Conservation (phyloP, 2,113 vertebrate species). For the Caracal caracal region DNA sequence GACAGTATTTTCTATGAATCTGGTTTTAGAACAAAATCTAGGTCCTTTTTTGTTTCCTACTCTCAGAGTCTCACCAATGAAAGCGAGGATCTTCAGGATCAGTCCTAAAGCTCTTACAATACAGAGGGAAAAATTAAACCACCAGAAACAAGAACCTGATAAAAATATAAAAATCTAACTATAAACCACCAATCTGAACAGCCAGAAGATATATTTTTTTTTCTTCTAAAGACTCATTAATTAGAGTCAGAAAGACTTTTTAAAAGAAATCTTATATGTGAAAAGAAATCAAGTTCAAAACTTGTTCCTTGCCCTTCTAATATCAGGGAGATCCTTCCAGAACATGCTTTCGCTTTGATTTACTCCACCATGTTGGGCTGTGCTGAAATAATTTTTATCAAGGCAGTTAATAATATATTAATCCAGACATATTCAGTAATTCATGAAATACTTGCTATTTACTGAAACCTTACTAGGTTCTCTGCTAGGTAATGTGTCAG, state of each 20-base stretch:
- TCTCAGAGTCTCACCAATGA: neutral
- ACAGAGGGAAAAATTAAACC: neutral
- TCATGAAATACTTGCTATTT: neutral
- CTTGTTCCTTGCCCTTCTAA: neutral
- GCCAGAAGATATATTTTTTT: neutral
- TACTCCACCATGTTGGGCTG: neutral
- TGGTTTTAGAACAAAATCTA: constrained; percentile 4
- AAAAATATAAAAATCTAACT: neutral
- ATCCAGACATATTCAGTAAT: neutral
- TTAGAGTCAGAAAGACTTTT: neutral
- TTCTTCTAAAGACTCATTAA: neutral
- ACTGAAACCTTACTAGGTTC: neutral
- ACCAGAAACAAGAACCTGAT: neutral
- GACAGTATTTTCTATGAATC: neutral
- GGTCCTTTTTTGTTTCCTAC: neutral
- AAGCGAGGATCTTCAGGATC: neutral
- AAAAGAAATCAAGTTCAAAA: constrained; percentile 26
- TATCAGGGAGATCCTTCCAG: neutral
- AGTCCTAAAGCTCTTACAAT: neutral
- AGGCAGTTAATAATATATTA: neutral
- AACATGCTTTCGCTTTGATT: neutral
- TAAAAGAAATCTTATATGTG: neutral
- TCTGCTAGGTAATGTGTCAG: neutral
- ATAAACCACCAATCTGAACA: neutral
- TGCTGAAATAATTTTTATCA: constrained; percentile 3